Base-by-base conservation (phyloP, 2,113 vertebrate species). In the Antechinus flavipes region DNA sequence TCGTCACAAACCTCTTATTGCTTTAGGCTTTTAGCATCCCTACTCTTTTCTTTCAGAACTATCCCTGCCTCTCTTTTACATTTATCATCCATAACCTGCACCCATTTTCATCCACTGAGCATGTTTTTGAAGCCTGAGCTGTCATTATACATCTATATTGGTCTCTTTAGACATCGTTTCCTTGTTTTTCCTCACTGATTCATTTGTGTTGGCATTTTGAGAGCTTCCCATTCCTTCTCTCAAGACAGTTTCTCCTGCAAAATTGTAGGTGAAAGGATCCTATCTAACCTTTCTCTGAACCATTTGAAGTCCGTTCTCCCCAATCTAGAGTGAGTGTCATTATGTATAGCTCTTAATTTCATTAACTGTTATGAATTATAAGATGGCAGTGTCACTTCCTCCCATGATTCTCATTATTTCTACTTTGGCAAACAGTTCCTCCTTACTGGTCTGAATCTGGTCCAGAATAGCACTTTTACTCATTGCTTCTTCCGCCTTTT, bases 381-480 rank as follows among this genome's bases (percentile, higher is more conserved):
- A 84, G 68, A 84, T 84, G 68, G 68, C 68, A 84, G 22, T 84
- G n/a, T 23, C n/a, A 84, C 68, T 84, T 84, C 68, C 68, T 84
- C 68, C 68, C 68, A 84, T 42, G 68, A 6, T 84, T 84, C 68
- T n/a, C 68, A 84, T 84, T 84, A 84, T 84, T 84, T 84, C 68
- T 84, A 84, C 68, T 84, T 84, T 84, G 68, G 68, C 68, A 84
- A 84, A 84, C 16, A 42, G n/a, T 84, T 84, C n/a, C 68, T 84
- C 19, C 68, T 84, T 42, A 84, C 42, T 23, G n/a, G 16, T 42
- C 68, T 84, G 68, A 84, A 84, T 84, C n/a, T 23, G 19, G 35
- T 84, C 68, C 68, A 84, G 68, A 84, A 84, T 84, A 84, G 68
- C 68, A 84, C 68, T 84, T 84, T 84, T 42, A 84, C 68, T 84